These are phyloP conservation scores for Saxidomus purpurata DNA, from an alignment of 1,140 invertebrate species.

Conservation along the genomic window DNA sequence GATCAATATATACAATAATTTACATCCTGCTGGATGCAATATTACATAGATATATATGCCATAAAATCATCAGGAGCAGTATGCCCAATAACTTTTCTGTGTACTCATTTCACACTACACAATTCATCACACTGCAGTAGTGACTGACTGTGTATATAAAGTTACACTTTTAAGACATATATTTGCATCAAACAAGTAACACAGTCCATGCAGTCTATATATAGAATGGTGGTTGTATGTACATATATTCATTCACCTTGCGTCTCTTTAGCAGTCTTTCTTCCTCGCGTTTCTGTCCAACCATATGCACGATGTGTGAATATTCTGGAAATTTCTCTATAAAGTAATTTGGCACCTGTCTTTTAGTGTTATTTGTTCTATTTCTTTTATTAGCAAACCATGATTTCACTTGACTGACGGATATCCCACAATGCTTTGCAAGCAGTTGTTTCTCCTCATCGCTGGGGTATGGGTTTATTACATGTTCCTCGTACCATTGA, in stretches of 20 bases:
- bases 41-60: too few relatives aligned
- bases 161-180: too few relatives aligned
- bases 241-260: slow-evolving; percentile 57
- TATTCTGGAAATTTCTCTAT: slow-evolving; percentile 77
- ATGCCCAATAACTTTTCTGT: too few relatives aligned
- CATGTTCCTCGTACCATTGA: slow-evolving; percentile 80
- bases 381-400: slow-evolving; percentile 85
- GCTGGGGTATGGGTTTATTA: slow-evolving; percentile 81
- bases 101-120: too few relatives aligned
- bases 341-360: slow-evolving; percentile 80
- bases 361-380: slow-evolving; percentile 78
- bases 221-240: slow-evolving; percentile 62
- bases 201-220: slow-evolving; percentile 6
- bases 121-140: too few relatives aligned
- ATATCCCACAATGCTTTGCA: slow-evolving; percentile 76
- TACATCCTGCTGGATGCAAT: too few relatives aligned
- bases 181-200: too few relatives aligned
- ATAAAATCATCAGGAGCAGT: too few relatives aligned
- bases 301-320: slow-evolving; percentile 69
- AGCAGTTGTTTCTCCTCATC: slow-evolving; percentile 79
- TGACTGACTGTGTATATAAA: too few relatives aligned
- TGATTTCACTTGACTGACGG: slow-evolving; percentile 80
- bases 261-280: slow-evolving; percentile 45
- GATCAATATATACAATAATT: not conserved
- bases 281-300: slow-evolving; percentile 66